Conservation (phyloP, 2,888 invertebrate species). For the Apodemia zela region DNA sequence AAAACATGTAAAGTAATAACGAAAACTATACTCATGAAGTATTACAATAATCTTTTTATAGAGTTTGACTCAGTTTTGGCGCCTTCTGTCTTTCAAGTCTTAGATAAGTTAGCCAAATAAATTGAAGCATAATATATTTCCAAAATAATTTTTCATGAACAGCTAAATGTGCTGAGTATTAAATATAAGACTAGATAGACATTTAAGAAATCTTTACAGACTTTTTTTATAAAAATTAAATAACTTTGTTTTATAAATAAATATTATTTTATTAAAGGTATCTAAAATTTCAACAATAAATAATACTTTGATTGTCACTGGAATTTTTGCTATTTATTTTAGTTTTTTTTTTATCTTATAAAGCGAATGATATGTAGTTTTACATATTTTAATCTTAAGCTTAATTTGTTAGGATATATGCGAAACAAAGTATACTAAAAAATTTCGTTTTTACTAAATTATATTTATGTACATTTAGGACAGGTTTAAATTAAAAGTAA, state of each 20-base stretch:
- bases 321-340: slow-evolving; percentile 34
- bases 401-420: slow-evolving; percentile 32
- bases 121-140: not conserved
- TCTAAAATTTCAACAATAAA: slow-evolving; percentile 26
- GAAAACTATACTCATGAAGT: not conserved
- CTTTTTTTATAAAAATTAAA: slow-evolving; percentile 8
- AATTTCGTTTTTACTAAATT: slow-evolving; percentile 14
- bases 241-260: no score
- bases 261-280: slow-evolving; percentile 14
- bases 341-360: slow-evolving; percentile 56
- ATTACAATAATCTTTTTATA: not conserved
- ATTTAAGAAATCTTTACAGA: not conserved
- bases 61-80: slow-evolving; percentile 9
- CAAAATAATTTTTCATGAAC: not conserved
- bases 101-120: not conserved
- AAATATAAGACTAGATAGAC: slow-evolving; percentile 1
- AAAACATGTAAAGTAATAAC: not conserved
- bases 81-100: not conserved
- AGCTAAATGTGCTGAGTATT: slow-evolving; percentile 1
- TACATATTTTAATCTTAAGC: slow-evolving; percentile 55
- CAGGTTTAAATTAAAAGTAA: not conserved
- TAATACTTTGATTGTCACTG: slow-evolving; percentile 37
- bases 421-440: slow-evolving; percentile 23
- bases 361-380: slow-evolving; percentile 79
- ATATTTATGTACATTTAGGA: not conserved